phyloP scores from a whole-genome alignment of 1,140 invertebrate species.

The Daktulosphaira vitifoliae region DNA sequence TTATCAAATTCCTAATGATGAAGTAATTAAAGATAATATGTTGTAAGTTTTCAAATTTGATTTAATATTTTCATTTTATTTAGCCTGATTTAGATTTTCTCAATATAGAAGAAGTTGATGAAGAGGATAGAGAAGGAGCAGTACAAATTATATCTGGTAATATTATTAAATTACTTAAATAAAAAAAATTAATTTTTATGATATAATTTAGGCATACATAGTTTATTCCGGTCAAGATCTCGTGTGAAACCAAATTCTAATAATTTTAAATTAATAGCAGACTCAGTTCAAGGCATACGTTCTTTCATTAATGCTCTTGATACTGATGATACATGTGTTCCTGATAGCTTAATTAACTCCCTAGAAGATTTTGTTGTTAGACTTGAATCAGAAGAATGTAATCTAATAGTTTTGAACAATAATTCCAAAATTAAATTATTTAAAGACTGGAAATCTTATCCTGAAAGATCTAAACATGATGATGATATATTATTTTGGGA shows the following conservation, averaged over 20 bases:
- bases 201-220: background rate
- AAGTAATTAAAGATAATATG: constrained; percentile 12
- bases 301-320: constrained; percentile 12
- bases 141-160: background rate
- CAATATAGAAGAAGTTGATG: background rate
- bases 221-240: background rate
- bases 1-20: background rate
- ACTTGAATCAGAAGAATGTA: constrained; percentile 14
- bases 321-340: background rate
- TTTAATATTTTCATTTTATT: background rate
- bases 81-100: constrained; percentile 23
- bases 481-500: background rate
- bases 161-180: background rate
- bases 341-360: background rate
- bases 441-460: constrained; percentile 29
- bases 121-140: background rate
- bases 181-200: constrained; percentile 2
- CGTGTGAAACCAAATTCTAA: background rate
- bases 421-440: constrained; percentile 32
- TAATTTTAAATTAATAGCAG: constrained; percentile 30
- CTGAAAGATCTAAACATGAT: background rate
- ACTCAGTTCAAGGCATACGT: constrained; percentile 24
- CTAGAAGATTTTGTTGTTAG: constrained; percentile 8
- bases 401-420: constrained; percentile 13
- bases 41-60: background rate